Conservation (phyloP, 2,113 vertebrate species). For the Camelus dromedarius region DNA sequence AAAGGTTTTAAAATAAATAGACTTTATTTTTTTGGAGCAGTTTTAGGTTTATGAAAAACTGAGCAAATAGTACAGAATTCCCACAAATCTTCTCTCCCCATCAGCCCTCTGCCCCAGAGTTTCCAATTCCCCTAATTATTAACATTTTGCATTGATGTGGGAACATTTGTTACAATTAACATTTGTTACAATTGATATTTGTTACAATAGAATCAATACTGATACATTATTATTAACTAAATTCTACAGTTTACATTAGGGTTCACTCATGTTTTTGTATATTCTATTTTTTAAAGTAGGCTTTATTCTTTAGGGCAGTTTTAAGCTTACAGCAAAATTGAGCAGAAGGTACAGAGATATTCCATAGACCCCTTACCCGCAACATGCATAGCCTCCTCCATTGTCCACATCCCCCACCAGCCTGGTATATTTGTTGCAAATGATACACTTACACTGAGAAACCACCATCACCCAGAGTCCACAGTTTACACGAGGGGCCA, state of each 20-base stretch:
- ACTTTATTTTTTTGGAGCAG: background rate
- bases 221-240: background rate
- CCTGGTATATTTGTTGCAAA: background rate
- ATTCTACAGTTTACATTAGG: background rate
- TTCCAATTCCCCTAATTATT: background rate
- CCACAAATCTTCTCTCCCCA: background rate
- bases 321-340: background rate
- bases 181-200: background rate
- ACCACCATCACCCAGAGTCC: background rate
- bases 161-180: too few relatives aligned
- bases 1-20: background rate
- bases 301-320: background rate
- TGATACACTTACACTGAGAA: background rate
- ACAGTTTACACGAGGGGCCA: background rate
- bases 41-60: background rate
- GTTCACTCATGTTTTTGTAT: background rate
- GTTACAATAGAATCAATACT: background rate
- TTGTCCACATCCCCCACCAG: background rate
- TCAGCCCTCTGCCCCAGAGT: background rate
- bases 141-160: background rate
- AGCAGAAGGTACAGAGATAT: background rate
- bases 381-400: background rate
- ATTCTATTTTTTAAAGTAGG: background rate
- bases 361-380: background rate
- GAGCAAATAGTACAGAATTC: background rate